Conservation (phyloP, 2,888 invertebrate genomes). For the Cephus spinipes region DNA sequence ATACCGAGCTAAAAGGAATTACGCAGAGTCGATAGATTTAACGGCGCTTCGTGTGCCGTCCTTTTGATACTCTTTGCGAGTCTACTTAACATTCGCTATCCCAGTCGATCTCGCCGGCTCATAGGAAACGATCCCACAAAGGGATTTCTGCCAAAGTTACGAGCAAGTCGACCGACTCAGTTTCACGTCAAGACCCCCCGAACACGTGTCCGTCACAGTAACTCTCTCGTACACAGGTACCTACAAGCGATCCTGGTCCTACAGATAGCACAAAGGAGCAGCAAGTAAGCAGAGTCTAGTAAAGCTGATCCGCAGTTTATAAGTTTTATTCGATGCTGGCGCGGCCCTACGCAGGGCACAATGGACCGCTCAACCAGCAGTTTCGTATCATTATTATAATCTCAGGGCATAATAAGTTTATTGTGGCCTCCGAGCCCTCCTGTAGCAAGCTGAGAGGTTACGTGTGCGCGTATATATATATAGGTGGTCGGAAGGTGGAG, state of each 20-base stretch:
- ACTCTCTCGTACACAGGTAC: neutral
- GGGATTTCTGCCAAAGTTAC: neutral
- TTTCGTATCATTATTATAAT: slow-evolving; percentile 15
- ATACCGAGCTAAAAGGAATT: neutral
- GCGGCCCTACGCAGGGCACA: neutral
- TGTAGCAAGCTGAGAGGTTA: neutral
- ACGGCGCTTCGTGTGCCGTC: neutral
- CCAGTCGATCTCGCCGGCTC: neutral
- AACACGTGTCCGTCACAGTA: neutral
- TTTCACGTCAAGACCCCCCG: neutral
- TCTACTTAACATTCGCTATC: neutral
- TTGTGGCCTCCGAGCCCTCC: slow-evolving; percentile 2
- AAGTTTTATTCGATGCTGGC: slow-evolving; percentile 6
- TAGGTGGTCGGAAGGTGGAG: neutral
- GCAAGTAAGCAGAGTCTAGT: neutral
- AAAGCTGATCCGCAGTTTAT: slow-evolving; percentile 8
- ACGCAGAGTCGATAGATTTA: neutral
- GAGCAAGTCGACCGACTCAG: neutral
- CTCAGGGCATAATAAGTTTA: slow-evolving; percentile 11
- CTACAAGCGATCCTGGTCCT: neutral
- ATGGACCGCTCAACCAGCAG: slow-evolving; percentile 2
- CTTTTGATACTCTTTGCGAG: neutral
- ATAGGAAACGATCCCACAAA: neutral
- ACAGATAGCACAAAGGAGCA: neutral
- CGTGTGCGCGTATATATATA: neutral